Evolutionary conservation across 1,140 invertebrate genomes (phyloP).

Genomic region (Vollenhovia emeryi): DNA sequence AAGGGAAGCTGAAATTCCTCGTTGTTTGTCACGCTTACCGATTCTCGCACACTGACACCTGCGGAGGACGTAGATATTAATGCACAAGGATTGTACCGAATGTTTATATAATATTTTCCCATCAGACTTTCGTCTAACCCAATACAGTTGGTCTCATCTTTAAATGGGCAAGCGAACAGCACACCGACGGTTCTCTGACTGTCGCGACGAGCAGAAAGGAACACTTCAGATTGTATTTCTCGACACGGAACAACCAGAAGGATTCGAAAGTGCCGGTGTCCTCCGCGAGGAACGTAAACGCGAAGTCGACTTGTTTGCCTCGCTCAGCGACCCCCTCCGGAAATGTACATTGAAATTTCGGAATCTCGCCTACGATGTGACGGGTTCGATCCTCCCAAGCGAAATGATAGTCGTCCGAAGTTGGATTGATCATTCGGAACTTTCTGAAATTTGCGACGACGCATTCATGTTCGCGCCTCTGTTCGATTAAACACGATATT

Average conservation of each 20-base stretch:
- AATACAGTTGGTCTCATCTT: constrained; percentile 78
- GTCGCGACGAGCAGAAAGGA: constrained; percentile 81
- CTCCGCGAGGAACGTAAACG: constrained; percentile 81
- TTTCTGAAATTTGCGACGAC: constrained; percentile 66
- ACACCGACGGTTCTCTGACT: constrained; percentile 81
- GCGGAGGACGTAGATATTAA: neutral
- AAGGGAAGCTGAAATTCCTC: constrained; percentile 79
- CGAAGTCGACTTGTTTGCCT: constrained; percentile 76
- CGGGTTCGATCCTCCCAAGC: constrained; percentile 75
- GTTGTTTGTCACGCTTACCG: constrained; percentile 77
- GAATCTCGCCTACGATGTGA: constrained; percentile 60
- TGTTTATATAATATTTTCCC: neutral
- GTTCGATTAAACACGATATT: constrained; percentile 7
- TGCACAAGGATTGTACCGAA: neutral
- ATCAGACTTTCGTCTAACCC: constrained; percentile 55
- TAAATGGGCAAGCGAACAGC: constrained; percentile 74
- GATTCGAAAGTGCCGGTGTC: constrained; percentile 81
- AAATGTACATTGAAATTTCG: constrained; percentile 80
- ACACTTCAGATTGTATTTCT: constrained; percentile 78
- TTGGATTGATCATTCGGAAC: constrained; percentile 82
- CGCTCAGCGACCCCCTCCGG: constrained; percentile 76
- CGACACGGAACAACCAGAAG: constrained; percentile 82
- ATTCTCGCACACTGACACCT: constrained; percentile 71
- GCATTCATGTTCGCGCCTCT: neutral
- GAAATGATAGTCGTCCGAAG: constrained; percentile 79